Evolutionary conservation across 2,113 vertebrate species (phyloP), one percentile per base, ranked within the genome.

Genomic region (Melanostigma gelatinosum): DNA sequence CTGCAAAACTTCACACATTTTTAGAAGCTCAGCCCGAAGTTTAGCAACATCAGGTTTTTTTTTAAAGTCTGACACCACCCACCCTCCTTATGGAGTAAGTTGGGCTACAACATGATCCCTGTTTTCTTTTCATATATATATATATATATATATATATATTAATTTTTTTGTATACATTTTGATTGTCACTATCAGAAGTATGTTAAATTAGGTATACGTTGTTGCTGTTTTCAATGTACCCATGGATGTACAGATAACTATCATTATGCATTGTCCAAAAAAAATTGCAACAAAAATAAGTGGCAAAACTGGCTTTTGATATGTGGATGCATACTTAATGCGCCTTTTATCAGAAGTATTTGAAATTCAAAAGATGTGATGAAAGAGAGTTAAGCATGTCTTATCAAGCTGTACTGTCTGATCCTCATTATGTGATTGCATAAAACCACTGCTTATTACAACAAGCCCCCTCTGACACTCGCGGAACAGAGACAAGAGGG

Each of bases 401-500:
- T 20, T 9, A 22, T 52, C 50, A 52, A 52, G 50, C 50, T 9
- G 50, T 52, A 18, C 50, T n/a, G 12, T 55, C 50, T 40, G 9
- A 22, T 60, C 24, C 70, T 46, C 8, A 9, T 24, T 22, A 2
- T 72, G 12, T 13, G 54, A 60, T 32, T 72, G 9, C 70, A 32
- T n/a, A n/a, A 60, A 44, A 29, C 6, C 24, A 12, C 42, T n/a
- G 40, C 27, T 62, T 64, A 69, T 69, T 69, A 40, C 32, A 69
- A 52, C 50, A 6, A 7, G 11, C 10, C 42, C 22, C 65, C 44
- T 32, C 66, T 29, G 57, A 18, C 46, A 16, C 6, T 15, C 13
- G 9, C 20, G 20, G 29, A 36, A 18, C 3, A 44, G 58, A 72
- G 48, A 64, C 7, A 8, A 18, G 34, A 32, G 4, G 12, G 46